These are phyloP conservation scores for Piliocolobus tephrosceles DNA, from an alignment of 2,113 vertebrate species.

Conservation along the genomic window DNA sequence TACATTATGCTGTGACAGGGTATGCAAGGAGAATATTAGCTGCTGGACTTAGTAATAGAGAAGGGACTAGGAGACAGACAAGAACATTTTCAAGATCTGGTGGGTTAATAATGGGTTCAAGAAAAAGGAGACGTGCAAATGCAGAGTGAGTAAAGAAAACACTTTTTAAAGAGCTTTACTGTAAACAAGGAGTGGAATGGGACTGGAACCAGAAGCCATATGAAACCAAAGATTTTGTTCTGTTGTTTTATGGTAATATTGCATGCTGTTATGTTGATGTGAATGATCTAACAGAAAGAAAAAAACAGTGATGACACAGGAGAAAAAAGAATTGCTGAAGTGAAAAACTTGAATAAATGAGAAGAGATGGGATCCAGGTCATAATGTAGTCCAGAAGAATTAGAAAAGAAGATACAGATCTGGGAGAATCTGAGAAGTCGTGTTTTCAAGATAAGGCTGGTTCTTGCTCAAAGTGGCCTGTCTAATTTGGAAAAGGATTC, in stretches of 20 bases:
- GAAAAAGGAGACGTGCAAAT: neutral
- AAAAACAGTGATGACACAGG: neutral
- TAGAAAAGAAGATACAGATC: neutral
- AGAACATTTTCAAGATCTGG: neutral
- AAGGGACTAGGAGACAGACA: fast-evolving
- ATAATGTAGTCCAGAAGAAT: neutral
- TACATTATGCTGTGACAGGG: fast-evolving
- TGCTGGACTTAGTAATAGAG: fast-evolving
- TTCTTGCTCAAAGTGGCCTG: neutral
- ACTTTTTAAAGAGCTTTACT: neutral
- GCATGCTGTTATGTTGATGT: fast-evolving
- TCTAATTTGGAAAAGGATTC: neutral
- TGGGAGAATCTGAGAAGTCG: neutral
- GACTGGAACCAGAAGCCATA: neutral
- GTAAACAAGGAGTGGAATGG: neutral
- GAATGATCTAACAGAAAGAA: neutral
- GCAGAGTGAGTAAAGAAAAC: neutral
- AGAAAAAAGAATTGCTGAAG: neutral
- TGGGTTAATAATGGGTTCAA: neutral
- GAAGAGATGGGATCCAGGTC: neutral
- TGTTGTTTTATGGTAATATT: neutral
- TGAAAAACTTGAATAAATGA: neutral
- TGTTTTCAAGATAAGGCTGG: neutral
- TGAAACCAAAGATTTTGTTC: neutral
- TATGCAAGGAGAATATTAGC: fast-evolving